Conservation (phyloP, 92 coral and sea anemone genomes). For the Scolanthus callimorphus region DNA sequence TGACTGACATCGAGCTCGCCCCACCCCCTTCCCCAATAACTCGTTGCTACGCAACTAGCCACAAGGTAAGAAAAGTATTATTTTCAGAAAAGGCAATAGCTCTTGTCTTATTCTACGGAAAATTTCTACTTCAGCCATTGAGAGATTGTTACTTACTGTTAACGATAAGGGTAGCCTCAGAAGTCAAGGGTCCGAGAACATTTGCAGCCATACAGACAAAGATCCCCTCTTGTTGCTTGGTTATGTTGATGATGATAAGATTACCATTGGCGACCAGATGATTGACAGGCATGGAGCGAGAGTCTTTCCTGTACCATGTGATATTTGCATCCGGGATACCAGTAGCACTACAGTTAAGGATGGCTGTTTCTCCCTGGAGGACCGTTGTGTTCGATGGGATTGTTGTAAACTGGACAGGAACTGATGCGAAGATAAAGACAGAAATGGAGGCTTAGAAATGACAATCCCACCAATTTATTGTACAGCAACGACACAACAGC, state of each 20-base stretch:
- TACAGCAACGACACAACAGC: no score
- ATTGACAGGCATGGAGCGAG: not conserved
- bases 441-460: no score
- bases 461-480: no score
- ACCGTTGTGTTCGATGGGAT: no score
- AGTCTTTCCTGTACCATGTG: not conserved
- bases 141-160: not conserved
- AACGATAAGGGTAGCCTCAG: not conserved
- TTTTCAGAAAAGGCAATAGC: no score
- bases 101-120: no score
- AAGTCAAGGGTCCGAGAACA: not conserved
- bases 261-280: not conserved
- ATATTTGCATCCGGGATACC: not conserved
- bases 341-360: not conserved
- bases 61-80: no score
- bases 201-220: not conserved
- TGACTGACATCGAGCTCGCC: no score
- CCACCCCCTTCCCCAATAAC: no score
- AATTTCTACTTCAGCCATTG: no score
- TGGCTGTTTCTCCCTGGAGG: not conserved
- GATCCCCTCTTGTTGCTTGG: not conserved
- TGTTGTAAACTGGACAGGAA: not conserved
- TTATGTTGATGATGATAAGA: not conserved
- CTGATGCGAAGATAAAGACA: not conserved
- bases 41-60: no score